phyloP scores from a whole-genome alignment of 2,113 vertebrate genomes.

The Catharus fuscescens region DNA sequence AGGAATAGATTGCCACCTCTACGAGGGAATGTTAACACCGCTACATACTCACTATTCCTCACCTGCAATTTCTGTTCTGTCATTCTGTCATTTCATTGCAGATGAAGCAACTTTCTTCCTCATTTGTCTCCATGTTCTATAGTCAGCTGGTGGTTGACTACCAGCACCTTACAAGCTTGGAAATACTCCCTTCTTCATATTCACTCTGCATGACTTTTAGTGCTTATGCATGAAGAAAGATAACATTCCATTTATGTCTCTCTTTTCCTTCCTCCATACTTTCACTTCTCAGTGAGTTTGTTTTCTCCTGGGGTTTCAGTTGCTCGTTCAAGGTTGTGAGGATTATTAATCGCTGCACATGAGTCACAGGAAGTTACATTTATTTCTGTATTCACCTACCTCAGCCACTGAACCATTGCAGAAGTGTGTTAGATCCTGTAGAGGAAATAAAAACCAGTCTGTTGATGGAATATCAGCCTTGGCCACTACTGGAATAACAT shows the following conservation, averaged over 20 bases:
- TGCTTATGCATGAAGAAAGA: neutral
- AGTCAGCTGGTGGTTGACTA: neutral
- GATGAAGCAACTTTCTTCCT: neutral
- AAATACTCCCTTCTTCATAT: neutral
- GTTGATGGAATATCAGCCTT: neutral
- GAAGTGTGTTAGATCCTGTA: neutral
- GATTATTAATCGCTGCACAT: neutral
- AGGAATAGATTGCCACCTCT: neutral
- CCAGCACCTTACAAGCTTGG: neutral
- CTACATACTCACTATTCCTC: neutral
- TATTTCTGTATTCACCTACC: conserved; percentile 24
- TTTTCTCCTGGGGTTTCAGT: neutral
- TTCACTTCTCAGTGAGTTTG: conserved; percentile 12
- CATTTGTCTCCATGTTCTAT: neutral
- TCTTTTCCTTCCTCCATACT: conserved; percentile 2
- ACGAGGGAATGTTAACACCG: accelerated
- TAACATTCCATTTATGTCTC: neutral
- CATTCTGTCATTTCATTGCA: neutral
- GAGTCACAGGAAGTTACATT: conserved; percentile 32
- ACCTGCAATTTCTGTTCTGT: neutral
- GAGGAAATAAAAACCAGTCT: neutral
- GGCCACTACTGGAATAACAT: neutral
- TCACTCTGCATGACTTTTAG: neutral
- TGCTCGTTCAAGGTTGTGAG: conserved; percentile 9
- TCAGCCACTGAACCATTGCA: neutral